Evolutionary conservation across 2,888 invertebrate genomes (phyloP), one percentile per base, ranked within the genome.

Genomic region (Merodon equestris): DNA sequence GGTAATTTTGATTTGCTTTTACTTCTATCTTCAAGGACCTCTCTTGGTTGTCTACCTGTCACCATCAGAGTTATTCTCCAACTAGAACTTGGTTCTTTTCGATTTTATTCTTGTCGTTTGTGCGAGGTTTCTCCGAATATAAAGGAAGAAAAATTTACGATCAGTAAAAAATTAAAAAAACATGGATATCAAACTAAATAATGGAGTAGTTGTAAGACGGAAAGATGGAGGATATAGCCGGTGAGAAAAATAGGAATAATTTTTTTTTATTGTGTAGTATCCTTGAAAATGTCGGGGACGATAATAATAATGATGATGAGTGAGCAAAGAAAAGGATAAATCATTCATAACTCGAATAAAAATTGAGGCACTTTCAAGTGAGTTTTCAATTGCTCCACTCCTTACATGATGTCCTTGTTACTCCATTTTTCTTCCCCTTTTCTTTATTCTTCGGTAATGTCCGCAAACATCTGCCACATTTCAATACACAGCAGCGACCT

Each of bases 1-100:
- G 72, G 77, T 72, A 72, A 68, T 67, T 77, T 67, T 63, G 77
- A 72, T 77, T 72, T 72, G 72, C 56, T 67, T 72, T 10, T 36
- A 27, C 17, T 9, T 12, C 2, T 4, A 14, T n/a, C 27, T 27
- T 27, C 27, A 27, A 27, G 27, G 27, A 2, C 12, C 4, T 36
- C 42, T 50, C 45, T 56, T 27, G 15, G 51, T 61, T 57, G 66
- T 76, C 76, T 77, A 67, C 76, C 76, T 72, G 76, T 72, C 76
- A 77, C 72, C 72, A 67, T 77, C 72, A 72, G 67, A 61, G 72
- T 72, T 72, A 72, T 77, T 72, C 60, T 66, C 66, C 45, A n/a
- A 27, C 27, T 27, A 27, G 27, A 4, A 7, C 7, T 7, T 27
- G 27, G 38, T 38, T 53, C 57, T 47, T 50, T 57, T 57, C 57